These are phyloP conservation scores for Calliopum simillimum DNA, from an alignment of 2,888 invertebrate species.

Conservation along the genomic window DNA sequence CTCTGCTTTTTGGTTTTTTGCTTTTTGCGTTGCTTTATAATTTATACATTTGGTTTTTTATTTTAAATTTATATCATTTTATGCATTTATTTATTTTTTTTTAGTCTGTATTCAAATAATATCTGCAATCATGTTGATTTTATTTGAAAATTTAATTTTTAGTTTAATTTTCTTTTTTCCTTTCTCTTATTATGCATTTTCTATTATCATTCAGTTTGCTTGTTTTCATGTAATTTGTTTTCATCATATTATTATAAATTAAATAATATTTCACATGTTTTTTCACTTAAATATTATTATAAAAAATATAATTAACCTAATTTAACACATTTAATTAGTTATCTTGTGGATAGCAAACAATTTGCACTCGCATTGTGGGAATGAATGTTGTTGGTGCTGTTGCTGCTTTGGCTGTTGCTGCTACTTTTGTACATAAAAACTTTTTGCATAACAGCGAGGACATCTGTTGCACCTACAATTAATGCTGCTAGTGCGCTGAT, in stretches of 20 bases:
- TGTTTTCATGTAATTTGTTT: conserved; percentile 4
- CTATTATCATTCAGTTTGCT: too few species aligned
- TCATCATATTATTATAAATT: too few species aligned
- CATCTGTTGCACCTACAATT: neutral
- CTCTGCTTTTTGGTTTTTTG: conserved; percentile 22
- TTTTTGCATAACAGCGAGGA: neutral
- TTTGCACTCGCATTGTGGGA: conserved; percentile 39
- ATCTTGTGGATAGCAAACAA: conserved; percentile 45
- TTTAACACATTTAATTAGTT: conserved; percentile 39
- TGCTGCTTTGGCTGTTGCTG: conserved; percentile 5
- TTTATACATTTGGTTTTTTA: conserved; percentile 7
- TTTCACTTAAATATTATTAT: conserved; percentile 45
- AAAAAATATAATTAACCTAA: conserved; percentile 48
- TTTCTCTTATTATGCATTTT: conserved; percentile 16
- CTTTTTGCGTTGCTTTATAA: conserved; percentile 12
- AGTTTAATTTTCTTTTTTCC: conserved; percentile 30
- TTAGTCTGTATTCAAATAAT: neutral
- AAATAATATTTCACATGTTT: too few species aligned
- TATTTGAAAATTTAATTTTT: conserved; percentile 35
- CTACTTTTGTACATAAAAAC: conserved; percentile 8
- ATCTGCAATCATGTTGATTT: conserved; percentile 33
- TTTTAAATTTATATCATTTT: conserved; percentile 12
- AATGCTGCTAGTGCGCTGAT: conserved; percentile 39
- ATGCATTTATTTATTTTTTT: neutral
- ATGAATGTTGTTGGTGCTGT: conserved; percentile 4